Percentiles rank a stretch among this genome's conserved stretches.
Conservation (phyloP, 1,140 invertebrate genomes). For the Brachionus plicatilis region DNA sequence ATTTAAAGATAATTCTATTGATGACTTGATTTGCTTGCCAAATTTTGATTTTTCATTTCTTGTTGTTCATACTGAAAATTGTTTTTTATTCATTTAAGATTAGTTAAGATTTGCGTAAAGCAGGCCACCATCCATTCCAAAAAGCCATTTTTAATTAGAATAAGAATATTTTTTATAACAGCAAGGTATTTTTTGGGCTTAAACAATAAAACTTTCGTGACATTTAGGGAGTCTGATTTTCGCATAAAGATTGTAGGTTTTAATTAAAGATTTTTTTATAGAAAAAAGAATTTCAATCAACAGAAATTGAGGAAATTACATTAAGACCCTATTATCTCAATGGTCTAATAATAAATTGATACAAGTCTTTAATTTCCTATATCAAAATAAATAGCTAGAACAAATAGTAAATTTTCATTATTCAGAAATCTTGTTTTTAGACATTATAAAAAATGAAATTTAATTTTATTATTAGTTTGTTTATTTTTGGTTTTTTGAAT, state of each 20-base stretch:
- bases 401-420: neutral
- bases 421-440: neutral
- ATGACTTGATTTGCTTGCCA: neutral
- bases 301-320: constrained; percentile 9
- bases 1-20: neutral
- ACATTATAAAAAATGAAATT: neutral
- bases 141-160: no score
- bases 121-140: neutral
- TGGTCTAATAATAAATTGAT: neutral
- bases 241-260: neutral
- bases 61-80: neutral
- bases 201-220: neutral
- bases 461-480: neutral
- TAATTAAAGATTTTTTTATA: neutral
- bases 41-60: neutral
- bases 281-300: neutral
- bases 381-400: neutral
- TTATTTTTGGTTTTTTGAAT: neutral
- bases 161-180: neutral
- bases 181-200: neutral
- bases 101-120: neutral
- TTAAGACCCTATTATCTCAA: neutral
- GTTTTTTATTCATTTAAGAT: neutral
- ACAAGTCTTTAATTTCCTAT: neutral
- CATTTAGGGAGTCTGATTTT: neutral